Evolutionary conservation across 2,797 vertebrate genomes (phyloP).

Genomic region (Propithecus deckenii): DNA sequence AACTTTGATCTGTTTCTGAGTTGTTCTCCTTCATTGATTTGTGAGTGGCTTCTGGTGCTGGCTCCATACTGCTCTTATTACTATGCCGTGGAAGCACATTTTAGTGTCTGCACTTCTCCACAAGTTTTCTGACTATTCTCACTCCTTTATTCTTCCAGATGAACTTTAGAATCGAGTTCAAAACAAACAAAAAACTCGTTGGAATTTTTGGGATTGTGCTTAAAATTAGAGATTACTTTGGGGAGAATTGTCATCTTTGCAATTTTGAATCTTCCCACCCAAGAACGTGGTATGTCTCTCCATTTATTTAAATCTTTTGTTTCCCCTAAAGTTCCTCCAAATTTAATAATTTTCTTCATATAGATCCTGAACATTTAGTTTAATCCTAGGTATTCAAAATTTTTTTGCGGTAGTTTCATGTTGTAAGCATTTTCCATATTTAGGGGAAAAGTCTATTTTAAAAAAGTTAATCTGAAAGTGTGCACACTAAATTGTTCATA

Average conservation of each 20-base stretch:
- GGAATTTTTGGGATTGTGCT: conserved; percentile 61
- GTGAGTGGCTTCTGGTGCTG: neutral
- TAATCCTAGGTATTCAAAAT: neutral
- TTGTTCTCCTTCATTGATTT: neutral
- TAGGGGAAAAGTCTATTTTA: neutral
- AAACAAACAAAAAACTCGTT: conserved; percentile 30
- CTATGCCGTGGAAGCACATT: neutral
- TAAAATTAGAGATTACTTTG: conserved; percentile 64
- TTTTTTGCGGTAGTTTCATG: neutral
- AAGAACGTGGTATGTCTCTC: conserved; percentile 59
- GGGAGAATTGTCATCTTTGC: conserved; percentile 46
- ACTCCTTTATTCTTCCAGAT: conserved; percentile 66
- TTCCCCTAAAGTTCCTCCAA: neutral
- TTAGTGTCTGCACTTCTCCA: neutral
- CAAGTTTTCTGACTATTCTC: conserved; percentile 9
- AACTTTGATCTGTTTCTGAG: neutral
- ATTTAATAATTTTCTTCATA: neutral
- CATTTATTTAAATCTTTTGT: neutral
- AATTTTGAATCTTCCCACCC: conserved; percentile 58
- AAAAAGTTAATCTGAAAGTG: conserved; percentile 43
- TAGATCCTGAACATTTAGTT: conserved; percentile 8
- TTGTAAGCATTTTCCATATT: neutral
- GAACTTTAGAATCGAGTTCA: conserved; percentile 65
- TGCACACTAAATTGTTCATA: neutral
- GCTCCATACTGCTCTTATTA: too few species aligned